A percentile compares a stretch with the other conserved stretches of the same genome.
These are phyloP conservation scores for Tonatia bakeri DNA, from an alignment of 2,113 vertebrate species.

Conservation along the genomic window DNA sequence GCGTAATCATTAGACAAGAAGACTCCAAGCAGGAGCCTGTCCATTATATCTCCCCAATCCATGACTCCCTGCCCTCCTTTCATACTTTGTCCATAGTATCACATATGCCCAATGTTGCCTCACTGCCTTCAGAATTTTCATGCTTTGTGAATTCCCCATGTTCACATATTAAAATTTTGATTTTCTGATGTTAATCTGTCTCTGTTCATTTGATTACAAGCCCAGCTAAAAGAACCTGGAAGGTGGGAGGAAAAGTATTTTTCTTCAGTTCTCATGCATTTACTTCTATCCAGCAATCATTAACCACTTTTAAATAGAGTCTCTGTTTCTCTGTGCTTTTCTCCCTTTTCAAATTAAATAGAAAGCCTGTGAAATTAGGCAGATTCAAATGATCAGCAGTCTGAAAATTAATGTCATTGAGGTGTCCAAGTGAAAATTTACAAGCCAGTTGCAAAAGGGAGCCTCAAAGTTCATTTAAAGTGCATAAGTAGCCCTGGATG, in stretches of 20 bases:
- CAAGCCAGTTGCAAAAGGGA: not conserved
- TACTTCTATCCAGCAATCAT: not conserved
- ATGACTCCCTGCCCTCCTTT: not conserved
- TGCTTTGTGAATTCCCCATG: no score
- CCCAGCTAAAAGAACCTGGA: not conserved
- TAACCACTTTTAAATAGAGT: not conserved
- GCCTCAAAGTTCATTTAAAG: not conserved
- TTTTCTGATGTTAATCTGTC: not conserved
- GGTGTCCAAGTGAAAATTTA: not conserved
- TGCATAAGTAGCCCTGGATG: not conserved
- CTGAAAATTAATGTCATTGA: not conserved
- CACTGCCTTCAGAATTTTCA: not conserved
- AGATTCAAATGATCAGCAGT: not conserved
- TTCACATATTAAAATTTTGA: not conserved
- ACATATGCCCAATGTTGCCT: not conserved
- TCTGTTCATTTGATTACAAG: not conserved
- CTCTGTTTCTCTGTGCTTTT: not conserved
- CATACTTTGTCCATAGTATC: not conserved
- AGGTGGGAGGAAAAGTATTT: not conserved
- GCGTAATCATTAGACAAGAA: not conserved
- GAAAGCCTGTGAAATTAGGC: not conserved
- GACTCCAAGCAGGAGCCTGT: not conserved
- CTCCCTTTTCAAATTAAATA: not conserved
- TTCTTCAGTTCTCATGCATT: not conserved
- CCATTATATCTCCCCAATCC: not conserved